Evolutionary conservation across 2,113 vertebrate genomes (phyloP), one percentile per base, ranked within the genome.

Genomic region (Mastomys natalensis): DNA sequence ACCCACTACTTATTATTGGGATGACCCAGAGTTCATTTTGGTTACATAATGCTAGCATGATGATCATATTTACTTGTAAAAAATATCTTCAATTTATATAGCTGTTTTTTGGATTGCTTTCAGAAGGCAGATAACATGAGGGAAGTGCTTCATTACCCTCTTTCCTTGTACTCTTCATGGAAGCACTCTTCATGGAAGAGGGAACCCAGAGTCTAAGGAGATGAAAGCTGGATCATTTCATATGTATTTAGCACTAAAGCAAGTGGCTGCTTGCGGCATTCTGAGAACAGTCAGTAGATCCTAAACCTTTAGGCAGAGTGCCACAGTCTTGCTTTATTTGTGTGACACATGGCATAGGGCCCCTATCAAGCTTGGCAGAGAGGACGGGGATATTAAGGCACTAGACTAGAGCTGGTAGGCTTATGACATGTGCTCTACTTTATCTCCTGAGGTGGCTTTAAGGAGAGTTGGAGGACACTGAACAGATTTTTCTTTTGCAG

Each of bases 401-500:
- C 2, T 60, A 87, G 81, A 62, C 68, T 82, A 43, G 68, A 76
- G 77, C 76, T 95, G 60, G 70, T 84, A 97, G 93, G 88, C 94
- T 86, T 48, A 80, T 86, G 70, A 72, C 17, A 1, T 34, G 48
- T 51, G 51, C 88, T 94, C 45, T 88, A 13, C 90, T 94, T 97
- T 43, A 16, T 82, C 34, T 88, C 13, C 72, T 95, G 89, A 97
- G 0, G 74, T 66, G 26, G 74, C 43, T 98, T 93, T 90, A 97
- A 84, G 91, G 98, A 89, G 94, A 99, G 98, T 97, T 89, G 97
- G 98, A 98, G 98, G 96, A 98, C 99, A 72, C 98, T 99, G 62
- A 98, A 98, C 98, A 98, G 98, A 98, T 98, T 99, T 99, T 99
- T 99, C 98, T 99, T 98, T 98, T 98, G 82, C 97, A 99, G 98